Evolutionary conservation across 2,888 invertebrate species (phyloP).

Genomic region (Latrodectus elegans): DNA sequence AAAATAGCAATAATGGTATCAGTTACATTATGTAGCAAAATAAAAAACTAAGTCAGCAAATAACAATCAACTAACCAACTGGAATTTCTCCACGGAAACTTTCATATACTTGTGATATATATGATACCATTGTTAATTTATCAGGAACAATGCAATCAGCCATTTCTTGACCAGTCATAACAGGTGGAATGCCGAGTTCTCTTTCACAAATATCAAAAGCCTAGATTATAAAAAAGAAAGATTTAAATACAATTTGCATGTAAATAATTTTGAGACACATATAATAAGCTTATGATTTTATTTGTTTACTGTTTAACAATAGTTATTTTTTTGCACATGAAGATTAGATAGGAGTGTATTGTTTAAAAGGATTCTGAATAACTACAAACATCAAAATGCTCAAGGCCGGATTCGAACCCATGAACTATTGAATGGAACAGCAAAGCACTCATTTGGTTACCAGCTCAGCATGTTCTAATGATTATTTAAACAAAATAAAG

Average conservation of each 20-base stretch:
- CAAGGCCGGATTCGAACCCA: no score
- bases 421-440: no score
- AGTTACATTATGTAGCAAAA: background rate
- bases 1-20: background rate
- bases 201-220: slow-evolving; percentile 91
- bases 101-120: slow-evolving; percentile 90
- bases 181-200: slow-evolving; percentile 84
- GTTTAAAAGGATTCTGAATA: no score
- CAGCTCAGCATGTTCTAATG: no score
- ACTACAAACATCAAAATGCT: no score
- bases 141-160: slow-evolving; percentile 83
- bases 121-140: slow-evolving; percentile 85
- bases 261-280: no score
- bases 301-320: no score
- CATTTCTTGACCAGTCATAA: slow-evolving; percentile 86
- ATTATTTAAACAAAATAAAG: no score
- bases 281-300: no score
- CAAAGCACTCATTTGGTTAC: no score
- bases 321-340: no score
- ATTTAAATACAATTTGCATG: background rate
- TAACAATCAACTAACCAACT: slow-evolving; percentile 32
- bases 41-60: background rate
- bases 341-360: no score
- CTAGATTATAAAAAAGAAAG: slow-evolving; percentile 64
- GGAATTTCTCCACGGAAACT: slow-evolving; percentile 94